These are phyloP conservation scores for Cinclus cinclus DNA, from an alignment of 2,113 vertebrate genomes.

Conservation along the genomic window DNA sequence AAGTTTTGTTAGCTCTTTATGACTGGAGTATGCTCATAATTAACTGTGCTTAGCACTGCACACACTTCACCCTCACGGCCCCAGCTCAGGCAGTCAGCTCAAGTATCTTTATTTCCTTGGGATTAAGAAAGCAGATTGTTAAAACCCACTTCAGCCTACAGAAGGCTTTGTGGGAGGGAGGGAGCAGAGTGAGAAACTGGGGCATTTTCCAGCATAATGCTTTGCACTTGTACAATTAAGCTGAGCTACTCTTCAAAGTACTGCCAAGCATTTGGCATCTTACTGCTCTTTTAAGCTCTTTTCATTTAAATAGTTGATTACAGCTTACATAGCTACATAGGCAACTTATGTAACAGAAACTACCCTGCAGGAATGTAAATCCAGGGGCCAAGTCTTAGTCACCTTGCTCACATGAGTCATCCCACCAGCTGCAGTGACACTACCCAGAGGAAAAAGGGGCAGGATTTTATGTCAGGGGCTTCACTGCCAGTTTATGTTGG, in stretches of 20 bases:
- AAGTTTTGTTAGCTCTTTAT: background rate
- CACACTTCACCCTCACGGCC: background rate
- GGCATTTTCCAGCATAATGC: slow-evolving; percentile 42
- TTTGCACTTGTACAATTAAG: slow-evolving; percentile 16
- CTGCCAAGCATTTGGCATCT: background rate
- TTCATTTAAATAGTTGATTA: slow-evolving; percentile 46
- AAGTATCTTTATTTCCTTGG: background rate
- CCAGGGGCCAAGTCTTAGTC: slow-evolving; percentile 20
- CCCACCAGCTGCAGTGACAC: slow-evolving; percentile 39
- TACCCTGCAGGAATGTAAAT: slow-evolving; percentile 25
- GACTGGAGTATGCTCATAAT: background rate
- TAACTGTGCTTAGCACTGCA: background rate
- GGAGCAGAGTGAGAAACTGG: slow-evolving; percentile 22
- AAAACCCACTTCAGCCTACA: slow-evolving; percentile 23
- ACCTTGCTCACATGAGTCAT: slow-evolving; percentile 29
- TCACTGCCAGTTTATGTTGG: background rate
- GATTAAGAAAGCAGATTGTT: slow-evolving; percentile 9
- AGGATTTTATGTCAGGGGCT: background rate
- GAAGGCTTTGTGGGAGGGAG: slow-evolving; percentile 11
- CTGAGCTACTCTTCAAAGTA: background rate
- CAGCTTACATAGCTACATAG: slow-evolving; percentile 25
- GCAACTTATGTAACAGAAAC: slow-evolving; percentile 34
- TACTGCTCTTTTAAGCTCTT: slow-evolving; percentile 45
- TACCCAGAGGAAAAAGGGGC: background rate
- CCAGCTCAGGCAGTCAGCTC: background rate